A percentile compares a stretch with the other conserved stretches of the same genome.
Evolutionary conservation across 2,113 vertebrate genomes (phyloP).

Genomic region (Terrapene triunguis): DNA sequence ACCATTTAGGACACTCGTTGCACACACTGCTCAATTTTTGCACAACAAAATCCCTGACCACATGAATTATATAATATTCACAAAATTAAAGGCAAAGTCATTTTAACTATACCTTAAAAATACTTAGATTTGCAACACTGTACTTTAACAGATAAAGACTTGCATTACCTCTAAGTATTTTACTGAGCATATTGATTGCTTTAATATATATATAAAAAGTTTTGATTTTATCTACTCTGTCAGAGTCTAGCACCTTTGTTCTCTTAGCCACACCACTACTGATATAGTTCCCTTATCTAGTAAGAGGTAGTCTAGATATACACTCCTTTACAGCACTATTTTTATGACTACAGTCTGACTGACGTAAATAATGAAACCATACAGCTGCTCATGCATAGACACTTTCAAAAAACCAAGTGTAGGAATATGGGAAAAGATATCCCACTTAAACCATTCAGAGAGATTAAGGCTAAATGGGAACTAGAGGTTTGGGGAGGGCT

Average conservation of each 20-base stretch:
- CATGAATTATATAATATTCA: not conserved
- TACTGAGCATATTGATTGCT: not conserved
- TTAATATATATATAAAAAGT: not conserved
- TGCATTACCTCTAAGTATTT: not conserved
- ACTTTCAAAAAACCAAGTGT: not conserved
- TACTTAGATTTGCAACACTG: not conserved
- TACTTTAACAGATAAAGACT: not conserved
- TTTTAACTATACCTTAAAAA: not conserved
- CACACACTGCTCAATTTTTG: not conserved
- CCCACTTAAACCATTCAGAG: not conserved
- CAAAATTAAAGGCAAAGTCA: not conserved
- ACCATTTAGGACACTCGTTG: not conserved
- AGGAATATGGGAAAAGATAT: not conserved
- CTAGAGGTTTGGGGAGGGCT: not conserved
- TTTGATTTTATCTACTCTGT: not conserved
- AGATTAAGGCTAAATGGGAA: not conserved
- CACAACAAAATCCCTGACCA: not conserved
- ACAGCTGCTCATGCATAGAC: not conserved
- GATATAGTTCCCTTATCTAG: not conserved
- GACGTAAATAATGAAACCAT: not conserved
- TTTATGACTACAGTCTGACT: not conserved
- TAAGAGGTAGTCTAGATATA: not conserved
- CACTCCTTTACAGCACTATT: not conserved
- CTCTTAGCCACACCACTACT: not conserved
- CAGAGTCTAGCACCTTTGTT: not conserved